Evolutionary conservation across 2,888 invertebrate genomes (phyloP).

Genomic region (Chaitophorus viminalis): DNA sequence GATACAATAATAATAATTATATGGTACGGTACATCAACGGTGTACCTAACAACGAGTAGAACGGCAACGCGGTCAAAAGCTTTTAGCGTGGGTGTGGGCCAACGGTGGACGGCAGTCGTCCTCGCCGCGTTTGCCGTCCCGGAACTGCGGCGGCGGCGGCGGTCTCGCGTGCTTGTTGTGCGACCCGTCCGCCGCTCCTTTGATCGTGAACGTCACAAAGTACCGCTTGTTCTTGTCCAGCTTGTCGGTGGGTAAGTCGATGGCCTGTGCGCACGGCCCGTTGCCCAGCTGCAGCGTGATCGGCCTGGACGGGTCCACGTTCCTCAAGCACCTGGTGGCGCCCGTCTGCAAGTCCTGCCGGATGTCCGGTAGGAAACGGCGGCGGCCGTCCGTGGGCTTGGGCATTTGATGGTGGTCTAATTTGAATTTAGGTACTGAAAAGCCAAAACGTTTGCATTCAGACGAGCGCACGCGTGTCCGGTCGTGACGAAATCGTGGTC

Average conservation of each 20-base stretch:
- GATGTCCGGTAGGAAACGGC: constrained; percentile 77
- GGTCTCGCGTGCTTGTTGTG: constrained; percentile 7
- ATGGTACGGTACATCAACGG: background rate
- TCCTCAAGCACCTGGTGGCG: constrained; percentile 64
- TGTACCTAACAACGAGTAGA: background rate
- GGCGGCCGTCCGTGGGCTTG: constrained; percentile 73
- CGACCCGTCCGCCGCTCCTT: constrained; percentile 69
- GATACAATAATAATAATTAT: background rate
- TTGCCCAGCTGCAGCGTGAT: constrained; percentile 80
- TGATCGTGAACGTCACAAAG: constrained; percentile 92
- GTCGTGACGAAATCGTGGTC: background rate
- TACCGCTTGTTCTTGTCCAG: constrained; percentile 90
- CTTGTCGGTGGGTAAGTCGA: constrained; percentile 86
- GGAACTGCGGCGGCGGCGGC: background rate
- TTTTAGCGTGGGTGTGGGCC: constrained; percentile 55
- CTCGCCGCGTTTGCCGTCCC: background rate
- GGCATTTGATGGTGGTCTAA: constrained; percentile 83
- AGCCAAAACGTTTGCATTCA: background rate
- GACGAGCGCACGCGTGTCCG: no score
- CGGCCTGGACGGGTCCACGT: constrained; percentile 67
- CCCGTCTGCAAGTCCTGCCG: constrained; percentile 67
- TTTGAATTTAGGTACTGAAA: constrained; percentile 75
- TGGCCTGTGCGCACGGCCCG: constrained; percentile 85
- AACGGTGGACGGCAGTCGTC: constrained; percentile 11
- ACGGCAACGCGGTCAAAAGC: constrained; percentile 30